These are phyloP conservation scores for Aspidiotus destructor DNA, from an alignment of 2,888 invertebrate species.

Conservation along the genomic window DNA sequence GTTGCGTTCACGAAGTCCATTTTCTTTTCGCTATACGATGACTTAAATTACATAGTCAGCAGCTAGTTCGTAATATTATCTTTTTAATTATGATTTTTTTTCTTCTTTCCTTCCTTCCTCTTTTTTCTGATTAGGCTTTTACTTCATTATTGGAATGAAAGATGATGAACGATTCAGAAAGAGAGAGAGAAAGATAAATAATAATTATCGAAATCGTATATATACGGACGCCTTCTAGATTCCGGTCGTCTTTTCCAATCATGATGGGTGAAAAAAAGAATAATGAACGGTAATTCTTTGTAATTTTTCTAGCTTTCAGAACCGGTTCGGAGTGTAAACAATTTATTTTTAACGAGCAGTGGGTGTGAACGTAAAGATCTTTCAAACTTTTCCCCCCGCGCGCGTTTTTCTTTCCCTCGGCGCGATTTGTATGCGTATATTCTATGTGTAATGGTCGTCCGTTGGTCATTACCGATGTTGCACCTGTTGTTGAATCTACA, in stretches of 20 bases:
- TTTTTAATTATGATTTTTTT: no score
- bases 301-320: conserved; percentile 27
- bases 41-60: no score
- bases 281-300: conserved; percentile 28
- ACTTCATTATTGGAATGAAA: no score
- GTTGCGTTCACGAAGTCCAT: no score
- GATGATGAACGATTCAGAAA: no score
- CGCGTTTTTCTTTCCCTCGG: not conserved
- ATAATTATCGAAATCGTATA: conserved; percentile 4
- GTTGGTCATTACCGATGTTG: conserved; percentile 3
- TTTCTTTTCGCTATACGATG: no score
- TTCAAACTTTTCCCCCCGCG: not conserved
- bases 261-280: conserved; percentile 13
- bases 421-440: no score
- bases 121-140: no score
- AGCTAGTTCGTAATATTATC: no score
- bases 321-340: conserved; percentile 30
- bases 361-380: conserved; percentile 26
- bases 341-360: conserved; percentile 31
- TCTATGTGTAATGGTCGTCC: not conserved
- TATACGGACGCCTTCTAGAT: not conserved
- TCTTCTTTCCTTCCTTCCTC: no score
- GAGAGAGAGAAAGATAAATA: not conserved
- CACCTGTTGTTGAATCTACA: not conserved
- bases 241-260: conserved; percentile 1